Evolutionary conservation across 2,888 invertebrate genomes (phyloP), one percentile per base, ranked within the genome.

Genomic region (Rotaria sp.): DNA sequence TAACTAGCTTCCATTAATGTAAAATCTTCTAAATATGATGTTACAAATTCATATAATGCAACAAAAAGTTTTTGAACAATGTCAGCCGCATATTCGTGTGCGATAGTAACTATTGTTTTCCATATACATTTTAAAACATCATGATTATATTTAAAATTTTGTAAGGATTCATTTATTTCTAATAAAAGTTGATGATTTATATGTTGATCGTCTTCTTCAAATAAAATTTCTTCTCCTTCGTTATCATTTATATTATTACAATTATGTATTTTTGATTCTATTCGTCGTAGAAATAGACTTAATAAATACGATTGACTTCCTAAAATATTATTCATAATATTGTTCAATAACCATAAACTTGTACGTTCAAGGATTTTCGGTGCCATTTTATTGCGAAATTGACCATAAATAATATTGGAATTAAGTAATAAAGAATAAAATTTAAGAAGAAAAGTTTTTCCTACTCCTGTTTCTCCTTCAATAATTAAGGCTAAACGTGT

Each of bases 391-490:
- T 45, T 41, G 13, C 11, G 11, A 11, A 80, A 26, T 80, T 18
- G 24, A 26, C 45, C 41, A 26, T 80, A 1, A 11, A n/a, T 45
- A 1, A 80, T 18, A 45, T 80, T 80, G 1, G 41, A 24, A 80
- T 80, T 80, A 26, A 80, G 45, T 80, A 80, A 45, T 80, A 41
- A 41, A 45, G 80, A 38, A 80, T 80, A 80, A 45, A 80, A 80
- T 45, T 45, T 24, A 1, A 80, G 15, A n/a, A 80, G 80, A 45
- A 80, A 80, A 13, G 80, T 80, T 80, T 80, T 80, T 13, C 80
- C 80, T 26, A 80, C 80, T 26, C 80, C 80, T 45, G 80, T 80
- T 26, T 80, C 80, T 13, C 80, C 80, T 80, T 80, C 80, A 45
- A 80, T 41, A 80, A 80, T 80, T 3, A 80, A 8, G 7, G 45